Conservation (phyloP, 2,113 vertebrate species). For the Eidolon helvum region DNA sequence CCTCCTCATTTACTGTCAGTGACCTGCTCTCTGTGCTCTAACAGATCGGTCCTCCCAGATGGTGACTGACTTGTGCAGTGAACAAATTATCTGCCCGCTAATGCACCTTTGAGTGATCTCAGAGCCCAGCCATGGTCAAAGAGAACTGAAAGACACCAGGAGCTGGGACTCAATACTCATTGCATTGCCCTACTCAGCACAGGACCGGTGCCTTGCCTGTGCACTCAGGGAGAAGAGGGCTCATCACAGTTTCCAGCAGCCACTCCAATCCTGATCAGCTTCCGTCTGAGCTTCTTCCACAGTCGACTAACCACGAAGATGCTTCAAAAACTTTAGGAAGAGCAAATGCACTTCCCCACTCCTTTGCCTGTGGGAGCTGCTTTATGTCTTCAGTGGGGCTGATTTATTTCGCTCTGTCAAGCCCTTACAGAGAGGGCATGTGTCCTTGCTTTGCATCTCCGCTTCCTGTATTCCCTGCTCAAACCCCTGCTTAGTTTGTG, state of each 20-base stretch:
- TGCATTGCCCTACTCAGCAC: not conserved
- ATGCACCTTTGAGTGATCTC: not conserved
- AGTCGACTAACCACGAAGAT: not conserved
- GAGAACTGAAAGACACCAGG: not conserved
- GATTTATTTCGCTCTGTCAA: conserved; percentile 45
- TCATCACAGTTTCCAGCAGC: not conserved
- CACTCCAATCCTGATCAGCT: not conserved
- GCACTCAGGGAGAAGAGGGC: not conserved
- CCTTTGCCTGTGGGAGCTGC: not conserved
- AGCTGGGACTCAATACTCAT: not conserved
- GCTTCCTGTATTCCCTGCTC: not conserved
- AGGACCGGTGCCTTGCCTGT: rapidly evolving
- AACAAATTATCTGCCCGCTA: not conserved
- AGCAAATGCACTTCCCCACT: not conserved
- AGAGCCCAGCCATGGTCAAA: not conserved
- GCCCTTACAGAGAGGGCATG: conserved; percentile 9
- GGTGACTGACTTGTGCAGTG: not conserved
- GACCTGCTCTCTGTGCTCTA: not conserved
- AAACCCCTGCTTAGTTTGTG: not conserved
- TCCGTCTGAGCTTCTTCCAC: not conserved
- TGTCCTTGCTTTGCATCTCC: not conserved
- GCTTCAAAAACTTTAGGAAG: not conserved
- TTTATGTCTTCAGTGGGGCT: not conserved
- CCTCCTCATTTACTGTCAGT: not conserved
- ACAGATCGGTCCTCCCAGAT: not conserved